Evolutionary conservation across 2,888 invertebrate species (phyloP).

Genomic region (Pseudococcus jackbeardsleyi): DNA sequence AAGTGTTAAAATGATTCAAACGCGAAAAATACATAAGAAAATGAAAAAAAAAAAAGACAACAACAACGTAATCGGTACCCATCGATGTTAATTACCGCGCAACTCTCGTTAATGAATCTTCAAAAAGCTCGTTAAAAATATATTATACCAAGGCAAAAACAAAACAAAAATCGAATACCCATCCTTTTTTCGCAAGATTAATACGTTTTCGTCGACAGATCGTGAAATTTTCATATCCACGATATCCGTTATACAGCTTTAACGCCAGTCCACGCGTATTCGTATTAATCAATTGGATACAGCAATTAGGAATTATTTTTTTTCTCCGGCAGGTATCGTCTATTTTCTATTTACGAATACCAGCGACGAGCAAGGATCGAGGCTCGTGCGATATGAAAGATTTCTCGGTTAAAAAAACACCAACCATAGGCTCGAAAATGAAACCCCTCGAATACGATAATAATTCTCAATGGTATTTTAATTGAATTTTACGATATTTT

Average conservation of each 20-base stretch:
- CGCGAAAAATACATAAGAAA: background rate
- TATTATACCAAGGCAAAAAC: background rate
- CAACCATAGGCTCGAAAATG: background rate
- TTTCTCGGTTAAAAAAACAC: background rate
- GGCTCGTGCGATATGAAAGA: background rate
- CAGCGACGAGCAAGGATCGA: background rate
- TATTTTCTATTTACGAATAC: background rate
- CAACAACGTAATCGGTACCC: slow-evolving; percentile 30
- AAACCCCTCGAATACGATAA: background rate
- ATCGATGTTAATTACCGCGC: slow-evolving; percentile 27
- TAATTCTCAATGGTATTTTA: background rate
- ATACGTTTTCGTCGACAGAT: background rate
- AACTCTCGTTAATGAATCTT: slow-evolving; percentile 20
- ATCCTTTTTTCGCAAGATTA: background rate
- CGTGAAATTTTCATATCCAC: slow-evolving; percentile 13
- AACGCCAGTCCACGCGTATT: background rate
- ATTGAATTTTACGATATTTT: background rate
- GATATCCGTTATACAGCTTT: background rate
- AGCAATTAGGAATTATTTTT: background rate
- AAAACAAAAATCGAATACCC: background rate
- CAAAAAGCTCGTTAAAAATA: slow-evolving; percentile 41
- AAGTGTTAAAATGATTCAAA: slow-evolving; percentile 46
- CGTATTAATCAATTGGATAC: slow-evolving; percentile 22
- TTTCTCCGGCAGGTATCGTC: background rate
- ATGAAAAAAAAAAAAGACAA: background rate